Percentiles rank a stretch among this genome's conserved stretches.
phyloP scores from a whole-genome alignment of 2,888 invertebrate genomes.

The Cataglyphis cursor region DNA sequence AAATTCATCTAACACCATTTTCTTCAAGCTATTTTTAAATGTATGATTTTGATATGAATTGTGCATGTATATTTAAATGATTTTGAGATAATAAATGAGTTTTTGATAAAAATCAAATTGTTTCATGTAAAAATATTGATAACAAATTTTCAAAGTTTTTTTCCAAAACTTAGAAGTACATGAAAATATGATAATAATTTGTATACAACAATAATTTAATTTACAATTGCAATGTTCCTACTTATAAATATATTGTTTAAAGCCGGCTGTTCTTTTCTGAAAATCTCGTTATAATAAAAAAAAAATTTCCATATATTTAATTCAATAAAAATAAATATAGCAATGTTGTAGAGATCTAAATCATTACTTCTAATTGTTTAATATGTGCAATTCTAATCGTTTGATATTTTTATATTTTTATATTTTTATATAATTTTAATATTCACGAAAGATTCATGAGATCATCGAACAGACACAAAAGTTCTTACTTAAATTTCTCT shows the following conservation, averaged over 20 bases:
- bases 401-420: too few relatives aligned
- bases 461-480: neutral
- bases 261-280: too few relatives aligned
- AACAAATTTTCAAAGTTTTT: neutral
- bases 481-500: conserved; percentile 18
- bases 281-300: neutral
- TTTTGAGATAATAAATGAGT: neutral
- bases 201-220: neutral
- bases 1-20: neutral
- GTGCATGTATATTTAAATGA: too few relatives aligned
- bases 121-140: neutral
- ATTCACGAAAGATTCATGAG: neutral
- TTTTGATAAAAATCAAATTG: neutral
- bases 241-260: too few relatives aligned
- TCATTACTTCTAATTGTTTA: neutral
- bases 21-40: neutral
- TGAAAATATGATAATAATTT: neutral
- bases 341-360: neutral
- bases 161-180: neutral
- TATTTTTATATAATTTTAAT: neutral
- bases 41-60: neutral
- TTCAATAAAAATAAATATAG: neutral
- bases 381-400: too few relatives aligned
- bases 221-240: too few relatives aligned
- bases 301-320: neutral